phyloP scores from a whole-genome alignment of 2,113 vertebrate genomes.

The Microtus pennsylvanicus region DNA sequence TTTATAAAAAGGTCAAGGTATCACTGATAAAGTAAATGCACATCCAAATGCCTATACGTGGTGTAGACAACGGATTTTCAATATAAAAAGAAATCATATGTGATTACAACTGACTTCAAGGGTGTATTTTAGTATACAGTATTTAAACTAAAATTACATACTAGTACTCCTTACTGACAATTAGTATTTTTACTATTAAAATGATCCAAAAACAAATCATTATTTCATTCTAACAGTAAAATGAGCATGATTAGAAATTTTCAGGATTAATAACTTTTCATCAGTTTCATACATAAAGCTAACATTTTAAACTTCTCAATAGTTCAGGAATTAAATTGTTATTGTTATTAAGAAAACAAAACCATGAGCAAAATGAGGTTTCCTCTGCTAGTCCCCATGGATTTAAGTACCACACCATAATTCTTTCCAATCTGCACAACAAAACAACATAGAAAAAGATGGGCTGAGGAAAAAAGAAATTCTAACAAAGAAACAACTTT shows the following conservation, averaged over 20 bases:
- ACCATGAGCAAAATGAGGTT: slow-evolving; percentile 77
- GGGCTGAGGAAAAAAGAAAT: slow-evolving; percentile 83
- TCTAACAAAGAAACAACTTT: slow-evolving; percentile 81
- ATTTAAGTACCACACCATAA: slow-evolving; percentile 58
- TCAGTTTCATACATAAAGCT: slow-evolving; percentile 37
- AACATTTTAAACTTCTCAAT: slow-evolving; percentile 36
- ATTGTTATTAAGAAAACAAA: slow-evolving; percentile 72
- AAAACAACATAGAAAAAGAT: slow-evolving; percentile 77
- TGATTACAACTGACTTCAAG: slow-evolving; percentile 55
- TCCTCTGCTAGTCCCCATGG: slow-evolving; percentile 64
- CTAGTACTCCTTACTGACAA: slow-evolving; percentile 50
- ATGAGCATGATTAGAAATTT: slow-evolving; percentile 50
- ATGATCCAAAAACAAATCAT: slow-evolving; percentile 7
- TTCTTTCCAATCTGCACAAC: slow-evolving; percentile 70
- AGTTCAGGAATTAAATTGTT: slow-evolving; percentile 70
- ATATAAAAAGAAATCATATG: slow-evolving; percentile 17
- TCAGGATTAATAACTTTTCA: slow-evolving; percentile 44
- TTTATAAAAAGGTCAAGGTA: slow-evolving; percentile 44
- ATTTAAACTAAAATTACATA: slow-evolving; percentile 66
- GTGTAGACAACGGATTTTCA: slow-evolving; percentile 27
- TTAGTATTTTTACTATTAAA: slow-evolving; percentile 51
- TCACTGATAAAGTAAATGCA: slow-evolving; percentile 56
- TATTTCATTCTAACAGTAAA: slow-evolving; percentile 60
- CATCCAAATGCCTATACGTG: slow-evolving; percentile 24
- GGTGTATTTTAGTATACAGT: slow-evolving; percentile 13